Percentiles rank a stretch among this genome's conserved stretches.
phyloP scores from a whole-genome alignment of 1,140 invertebrate genomes.

The Venturia canescens region DNA sequence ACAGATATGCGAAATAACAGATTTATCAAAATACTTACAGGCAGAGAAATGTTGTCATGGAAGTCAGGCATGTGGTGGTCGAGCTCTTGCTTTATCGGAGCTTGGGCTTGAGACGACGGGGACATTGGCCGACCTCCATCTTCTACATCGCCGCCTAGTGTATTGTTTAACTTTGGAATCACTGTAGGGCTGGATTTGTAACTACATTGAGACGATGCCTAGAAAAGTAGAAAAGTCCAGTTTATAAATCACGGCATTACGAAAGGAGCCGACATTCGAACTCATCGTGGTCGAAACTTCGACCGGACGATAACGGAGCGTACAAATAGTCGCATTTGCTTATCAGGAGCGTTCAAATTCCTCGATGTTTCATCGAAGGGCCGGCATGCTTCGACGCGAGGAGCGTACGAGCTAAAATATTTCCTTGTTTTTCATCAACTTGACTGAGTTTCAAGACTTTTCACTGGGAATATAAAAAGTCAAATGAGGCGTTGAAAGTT shows the following conservation, averaged over 20 bases:
- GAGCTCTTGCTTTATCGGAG: conserved; percentile 82
- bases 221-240: conserved; percentile 53
- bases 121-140: conserved; percentile 78
- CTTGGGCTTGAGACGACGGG: conserved; percentile 77
- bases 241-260: conserved; percentile 6
- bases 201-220: conserved; percentile 80
- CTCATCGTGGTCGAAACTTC: too few relatives aligned
- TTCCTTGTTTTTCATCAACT: too few relatives aligned
- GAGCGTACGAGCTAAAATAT: too few relatives aligned
- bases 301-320: not conserved
- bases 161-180: conserved; percentile 82
- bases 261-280: not conserved
- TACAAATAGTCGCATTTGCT: not conserved
- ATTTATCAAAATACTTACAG: conserved; percentile 72
- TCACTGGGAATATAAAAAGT: too few relatives aligned
- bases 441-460: too few relatives aligned
- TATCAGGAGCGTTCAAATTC: not conserved
- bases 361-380: too few relatives aligned
- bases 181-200: conserved; percentile 80
- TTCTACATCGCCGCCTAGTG: conserved; percentile 79
- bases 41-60: conserved; percentile 75
- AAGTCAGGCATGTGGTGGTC: conserved; percentile 76
- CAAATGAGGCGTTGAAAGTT: too few relatives aligned
- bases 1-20: not conserved
- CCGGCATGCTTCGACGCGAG: too few relatives aligned